Percentiles rank a stretch among this genome's conserved stretches.
Conservation (phyloP, 2,888 invertebrate genomes). For the Sialis lutaria region DNA sequence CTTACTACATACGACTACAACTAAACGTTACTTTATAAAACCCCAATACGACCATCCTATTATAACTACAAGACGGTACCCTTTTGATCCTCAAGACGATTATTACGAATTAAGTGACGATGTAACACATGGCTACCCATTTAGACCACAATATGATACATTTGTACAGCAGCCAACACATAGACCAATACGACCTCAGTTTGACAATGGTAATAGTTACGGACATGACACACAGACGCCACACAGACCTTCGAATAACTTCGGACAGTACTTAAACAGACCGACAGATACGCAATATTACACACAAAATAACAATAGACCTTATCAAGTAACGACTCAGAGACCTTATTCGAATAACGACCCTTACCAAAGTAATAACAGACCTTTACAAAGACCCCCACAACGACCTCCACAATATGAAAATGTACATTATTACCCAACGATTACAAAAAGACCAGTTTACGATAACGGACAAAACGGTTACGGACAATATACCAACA, state of each 20-base stretch:
- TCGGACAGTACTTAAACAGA: too few relatives aligned
- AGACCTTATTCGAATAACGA: constrained; percentile 5
- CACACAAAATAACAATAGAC: too few relatives aligned
- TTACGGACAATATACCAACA: not conserved
- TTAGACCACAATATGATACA: too few relatives aligned
- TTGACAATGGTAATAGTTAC: not conserved
- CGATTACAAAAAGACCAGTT: not conserved
- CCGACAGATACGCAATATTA: too few relatives aligned
- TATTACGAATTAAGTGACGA: too few relatives aligned
- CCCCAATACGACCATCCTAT: not conserved
- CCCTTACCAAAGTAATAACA: constrained; percentile 3
- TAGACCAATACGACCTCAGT: not conserved
- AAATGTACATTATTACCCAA: not conserved
- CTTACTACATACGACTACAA: not conserved
- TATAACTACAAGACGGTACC: not conserved
- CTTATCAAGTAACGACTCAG: not conserved
- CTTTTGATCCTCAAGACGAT: too few relatives aligned
- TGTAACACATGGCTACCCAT: too few relatives aligned
- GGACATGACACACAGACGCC: not conserved
- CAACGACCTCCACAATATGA: constrained; percentile 14
- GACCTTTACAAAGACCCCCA: constrained; percentile 23
- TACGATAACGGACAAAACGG: not conserved
- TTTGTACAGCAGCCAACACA: not conserved
- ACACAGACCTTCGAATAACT: not conserved
- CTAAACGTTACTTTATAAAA: not conserved